A percentile compares a stretch with the other conserved stretches of the same genome.
Evolutionary conservation across 2,113 vertebrate genomes (phyloP).

Genomic region (Neotoma lepida): DNA sequence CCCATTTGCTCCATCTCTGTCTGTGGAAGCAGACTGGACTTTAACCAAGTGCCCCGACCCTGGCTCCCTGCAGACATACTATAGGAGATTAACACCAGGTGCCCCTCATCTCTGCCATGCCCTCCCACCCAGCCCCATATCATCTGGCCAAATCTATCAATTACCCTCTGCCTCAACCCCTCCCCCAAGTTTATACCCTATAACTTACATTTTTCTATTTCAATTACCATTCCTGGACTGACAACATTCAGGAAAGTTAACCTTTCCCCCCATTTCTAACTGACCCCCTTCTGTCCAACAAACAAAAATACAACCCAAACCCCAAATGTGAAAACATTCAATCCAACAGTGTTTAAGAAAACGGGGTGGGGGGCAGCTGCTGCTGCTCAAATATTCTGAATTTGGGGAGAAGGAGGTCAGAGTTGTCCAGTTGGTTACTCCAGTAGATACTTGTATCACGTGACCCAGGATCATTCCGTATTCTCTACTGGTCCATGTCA

Average conservation of each 20-base stretch:
- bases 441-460: background rate
- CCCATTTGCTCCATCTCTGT: conserved; percentile 67
- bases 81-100: conserved; percentile 75
- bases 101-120: conserved; percentile 4
- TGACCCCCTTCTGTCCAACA: background rate
- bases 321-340: conserved; percentile 29
- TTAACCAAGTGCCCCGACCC: conserved; percentile 72
- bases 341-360: conserved; percentile 37
- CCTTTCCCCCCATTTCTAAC: background rate
- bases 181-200: conserved; percentile 9
- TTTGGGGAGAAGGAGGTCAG: background rate
- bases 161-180: background rate
- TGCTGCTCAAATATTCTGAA: conserved; percentile 45
- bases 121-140: background rate
- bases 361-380: background rate
- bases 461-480: background rate
- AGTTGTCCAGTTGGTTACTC: background rate
- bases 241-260: conserved; percentile 30
- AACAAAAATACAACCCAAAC: conserved; percentile 43
- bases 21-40: conserved; percentile 66
- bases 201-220: conserved; percentile 68
- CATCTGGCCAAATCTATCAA: conserved; percentile 15
- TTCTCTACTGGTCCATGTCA: conserved; percentile 6
- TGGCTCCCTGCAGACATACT: conserved; percentile 69
- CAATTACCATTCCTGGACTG: conserved; percentile 23